Base-by-base conservation (phyloP, 1,140 invertebrate species). In the Metopolophium dirhodum region DNA sequence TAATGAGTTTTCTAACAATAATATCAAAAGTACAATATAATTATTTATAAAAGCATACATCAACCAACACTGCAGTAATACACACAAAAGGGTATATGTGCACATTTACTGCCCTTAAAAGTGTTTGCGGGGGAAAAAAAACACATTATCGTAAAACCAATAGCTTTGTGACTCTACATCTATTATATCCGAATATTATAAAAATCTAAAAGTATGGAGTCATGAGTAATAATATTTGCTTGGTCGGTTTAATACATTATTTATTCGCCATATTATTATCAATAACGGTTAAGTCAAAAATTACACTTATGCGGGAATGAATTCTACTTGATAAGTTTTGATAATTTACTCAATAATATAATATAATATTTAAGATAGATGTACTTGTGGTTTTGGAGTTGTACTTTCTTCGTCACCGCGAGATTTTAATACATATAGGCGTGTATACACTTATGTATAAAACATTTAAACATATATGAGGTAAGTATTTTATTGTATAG, bases 81-180 rank as follows among this genome's bases (percentile, higher is more conserved):
- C 77, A 82, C 77, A 82, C 37, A 37, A 82, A 82, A 37, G 20
- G 6, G 20, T 82, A 35, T 37, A 35, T 37, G 20, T 37, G 18
- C 35, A 23, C 77, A 37, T 82, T 82, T 82, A 82, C 20, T 26
- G 20, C 23, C 23, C 83, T 45, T 45, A 4, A 82, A 82, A 85
- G 41, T 23, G 83, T 41, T 85, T 30, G 9, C 14, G 7, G 18
- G 26, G 7, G 18, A 30, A 85, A 26, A 85, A 85, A 45, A 37
- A 85, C 37, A 85, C 37, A 85, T 82, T 82, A 82, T 45, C 83
- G 23, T 85, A 85, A 83, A 85, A 85, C 41, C 37, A 85, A 85
- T 41, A 85, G 37, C 7, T 85, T 23, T 41, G 2, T 11, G 37
- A 85, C 22, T 85, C 37, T 18, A 26, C 41, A 41, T 2, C 8